Base-by-base conservation (phyloP, 2,113 vertebrate species). In the Symphodus melops region DNA sequence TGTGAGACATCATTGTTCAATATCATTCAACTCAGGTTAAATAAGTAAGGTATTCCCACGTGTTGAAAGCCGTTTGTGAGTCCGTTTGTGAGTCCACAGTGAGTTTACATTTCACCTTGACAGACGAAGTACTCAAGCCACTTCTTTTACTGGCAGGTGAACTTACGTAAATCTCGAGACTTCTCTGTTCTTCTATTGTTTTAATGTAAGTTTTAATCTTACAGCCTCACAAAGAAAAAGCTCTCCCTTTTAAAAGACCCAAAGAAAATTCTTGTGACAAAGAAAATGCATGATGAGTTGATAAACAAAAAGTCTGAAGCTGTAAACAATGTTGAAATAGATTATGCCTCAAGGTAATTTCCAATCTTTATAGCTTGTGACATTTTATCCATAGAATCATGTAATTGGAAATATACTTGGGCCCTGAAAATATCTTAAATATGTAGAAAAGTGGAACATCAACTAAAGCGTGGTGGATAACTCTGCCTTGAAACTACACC, bases 81-180 rank as follows among this genome's bases (percentile, higher is more conserved):
- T 64, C 25, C 48, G 55, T 13, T 49, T 59, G 76, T n/a, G n/a
- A n/a, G n/a, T n/a, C n/a, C n/a, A 83, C 55, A 58, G 54, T 10
- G n/a, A 58, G 74, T 57, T 46, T 60, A 46, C 48, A 77, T 20
- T 33, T 83, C 69, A 75, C 25, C 66, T 66, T 61, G 78, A 79
- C 82, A 68, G 81, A 72, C 33, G 14, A 8, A 53, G 39, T 0
- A 41, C 64, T 77, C 72, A 55, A 33, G 37, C 33, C n/a, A n/a
- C 52, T 55, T 61, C 75, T 75, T 64, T 42, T 8, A 9, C 69
- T 75, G 77, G 57, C 85, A 83, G 73, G 41, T 81, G 53, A 72
- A 83, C 69, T 67, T 76, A 62, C 3, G 59, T 66, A n/a, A n/a
- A n/a, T 74, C 65, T 70, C 69, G 77, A 71, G 80, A 74, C 51